Base-by-base conservation (phyloP, 2,113 vertebrate species). In the Pituophis catenifer region DNA sequence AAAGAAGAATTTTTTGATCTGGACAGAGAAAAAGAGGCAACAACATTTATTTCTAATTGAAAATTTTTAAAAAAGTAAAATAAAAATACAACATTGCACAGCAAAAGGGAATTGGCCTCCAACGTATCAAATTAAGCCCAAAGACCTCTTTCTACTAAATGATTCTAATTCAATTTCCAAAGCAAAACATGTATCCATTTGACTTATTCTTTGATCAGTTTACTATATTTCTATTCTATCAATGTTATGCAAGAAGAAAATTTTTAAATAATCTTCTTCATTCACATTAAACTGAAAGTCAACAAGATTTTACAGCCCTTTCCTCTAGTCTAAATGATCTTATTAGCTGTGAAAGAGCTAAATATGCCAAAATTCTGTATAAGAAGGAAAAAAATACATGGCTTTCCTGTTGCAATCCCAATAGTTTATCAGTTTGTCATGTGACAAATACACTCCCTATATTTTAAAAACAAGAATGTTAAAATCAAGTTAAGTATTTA, bases 1-100 rank as follows among this genome's bases (percentile, higher is more conserved):
- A 98, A 93, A 57, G 96, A 94, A 0, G 97, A 96, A 3, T 98
- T 97, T 89, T 96, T 98, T 0, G 98, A 98, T 93, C 99, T 99
- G 90, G 2, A 0, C 2, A 3, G 48, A 0, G 1, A 33, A n/a
- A 38, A 75, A 7, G 5, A 65, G 44, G 7, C 26, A 81, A 90
- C 44, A 91, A 1, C 91, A 15, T 8, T 88, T 54, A 70, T 26
- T 38, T 10, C 8, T 10, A 54, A 21, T 33, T 24, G 21, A 89
- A 81, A 50, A 23, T 3, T 62, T 62, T 10, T 13, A 29, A 23
- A 50, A 11, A 65, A 90, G 17, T 19, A 54, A 92, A 26, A 62
- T 7, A 23, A 62, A 88, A 53, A 4, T 44, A 23, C n/a, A 86
- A 38, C n/a, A 5, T 3, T 13, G 24, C 24, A 33, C 17, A 62